A percentile compares a stretch with the other conserved stretches of the same genome.
Conservation (phyloP, 1,140 invertebrate species). For the Ceratosolen solmsi region DNA sequence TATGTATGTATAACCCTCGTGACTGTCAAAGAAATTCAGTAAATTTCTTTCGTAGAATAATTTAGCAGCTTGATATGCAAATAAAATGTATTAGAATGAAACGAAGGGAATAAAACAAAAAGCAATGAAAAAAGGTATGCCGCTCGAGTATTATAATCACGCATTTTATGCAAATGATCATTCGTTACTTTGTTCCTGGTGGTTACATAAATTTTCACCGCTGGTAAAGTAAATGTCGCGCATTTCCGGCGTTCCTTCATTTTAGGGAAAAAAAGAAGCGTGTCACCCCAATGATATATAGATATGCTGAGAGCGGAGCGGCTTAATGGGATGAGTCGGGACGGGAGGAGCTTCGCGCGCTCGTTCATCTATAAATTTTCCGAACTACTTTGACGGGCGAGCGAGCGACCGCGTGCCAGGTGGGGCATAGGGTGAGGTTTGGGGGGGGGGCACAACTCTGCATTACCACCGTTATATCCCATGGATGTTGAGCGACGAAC, state of each 20-base stretch:
- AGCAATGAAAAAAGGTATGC: too few species aligned
- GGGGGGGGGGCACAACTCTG: not conserved
- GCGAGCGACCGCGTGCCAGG: not conserved
- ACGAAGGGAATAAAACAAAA: too few species aligned
- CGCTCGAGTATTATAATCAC: too few species aligned
- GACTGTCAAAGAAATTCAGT: too few species aligned
- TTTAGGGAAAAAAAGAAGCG: not conserved
- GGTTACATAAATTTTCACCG: not conserved
- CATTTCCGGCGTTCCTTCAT: not conserved
- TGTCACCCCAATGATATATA: slow-evolving; percentile 1
- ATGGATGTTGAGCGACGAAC: not conserved
- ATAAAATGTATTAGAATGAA: too few species aligned
- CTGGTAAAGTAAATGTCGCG: slow-evolving; percentile 2
- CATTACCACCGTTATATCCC: too few species aligned
- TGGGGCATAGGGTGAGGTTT: not conserved
- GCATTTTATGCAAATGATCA: not conserved
- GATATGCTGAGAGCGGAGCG: not conserved
- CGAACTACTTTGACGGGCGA: slow-evolving; percentile 7
- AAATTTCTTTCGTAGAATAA: too few species aligned
- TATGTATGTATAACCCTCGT: too few species aligned
- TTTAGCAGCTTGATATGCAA: too few species aligned
- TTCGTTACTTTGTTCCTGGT: not conserved
- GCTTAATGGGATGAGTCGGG: slow-evolving; percentile 35
- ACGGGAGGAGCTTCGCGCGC: not conserved
- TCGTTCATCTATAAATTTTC: slow-evolving; percentile 40